These are phyloP conservation scores for Xiphophorus maculatus DNA, from an alignment of 2,113 vertebrate species.

Conservation along the genomic window DNA sequence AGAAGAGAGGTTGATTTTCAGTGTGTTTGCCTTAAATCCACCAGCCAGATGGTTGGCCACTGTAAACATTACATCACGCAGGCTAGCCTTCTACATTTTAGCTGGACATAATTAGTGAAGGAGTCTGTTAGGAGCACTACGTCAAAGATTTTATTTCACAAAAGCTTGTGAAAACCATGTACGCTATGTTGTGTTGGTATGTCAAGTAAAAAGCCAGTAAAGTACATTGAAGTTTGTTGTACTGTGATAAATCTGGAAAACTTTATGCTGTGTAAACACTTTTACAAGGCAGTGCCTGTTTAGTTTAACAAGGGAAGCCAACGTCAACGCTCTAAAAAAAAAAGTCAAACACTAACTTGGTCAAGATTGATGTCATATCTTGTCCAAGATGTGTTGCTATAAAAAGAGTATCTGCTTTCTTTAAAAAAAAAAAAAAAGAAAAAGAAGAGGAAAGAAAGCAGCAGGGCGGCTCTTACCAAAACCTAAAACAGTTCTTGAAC, in stretches of 20 bases:
- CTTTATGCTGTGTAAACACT: not conserved
- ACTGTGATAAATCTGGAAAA: not conserved
- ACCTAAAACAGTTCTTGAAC: conserved; percentile 38
- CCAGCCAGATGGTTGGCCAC: too few species aligned
- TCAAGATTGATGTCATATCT: conserved; percentile 1
- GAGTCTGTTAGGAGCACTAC: too few species aligned
- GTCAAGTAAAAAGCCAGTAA: not conserved
- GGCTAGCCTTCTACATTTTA: too few species aligned
- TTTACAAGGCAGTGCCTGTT: not conserved
- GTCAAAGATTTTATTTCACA: too few species aligned
- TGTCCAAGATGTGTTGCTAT: conserved; percentile 11
- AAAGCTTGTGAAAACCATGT: too few species aligned
- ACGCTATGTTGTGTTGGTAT: not conserved
- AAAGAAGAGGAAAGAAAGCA: conserved; percentile 8
- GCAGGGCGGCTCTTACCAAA: conserved; percentile 34
- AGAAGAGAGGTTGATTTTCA: too few species aligned
- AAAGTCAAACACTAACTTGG: not conserved
- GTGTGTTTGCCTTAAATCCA: too few species aligned
- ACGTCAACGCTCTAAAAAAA: not conserved
- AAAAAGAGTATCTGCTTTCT: conserved; percentile 5
- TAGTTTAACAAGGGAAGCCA: not conserved
- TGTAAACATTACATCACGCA: too few species aligned
- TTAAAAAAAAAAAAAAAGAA: not conserved
- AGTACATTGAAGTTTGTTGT: not conserved
- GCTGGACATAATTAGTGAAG: too few species aligned